phyloP scores from a whole-genome alignment of 2,797 vertebrate species.

The Ibycter americanus region DNA sequence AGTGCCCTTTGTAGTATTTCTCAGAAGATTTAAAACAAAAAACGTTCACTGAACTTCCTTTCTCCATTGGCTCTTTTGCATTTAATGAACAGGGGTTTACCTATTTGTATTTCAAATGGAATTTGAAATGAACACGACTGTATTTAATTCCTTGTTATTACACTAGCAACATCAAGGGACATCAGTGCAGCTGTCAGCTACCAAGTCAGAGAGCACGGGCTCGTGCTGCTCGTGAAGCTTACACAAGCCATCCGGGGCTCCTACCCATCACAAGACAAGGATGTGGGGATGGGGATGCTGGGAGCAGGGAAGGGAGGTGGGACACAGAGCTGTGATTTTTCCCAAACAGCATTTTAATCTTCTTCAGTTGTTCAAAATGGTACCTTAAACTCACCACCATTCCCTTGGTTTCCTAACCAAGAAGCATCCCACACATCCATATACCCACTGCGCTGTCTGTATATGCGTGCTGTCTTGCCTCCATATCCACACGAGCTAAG shows the following conservation, averaged over 20 bases:
- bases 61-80: not conserved
- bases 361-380: not conserved
- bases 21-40: not conserved
- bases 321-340: not conserved
- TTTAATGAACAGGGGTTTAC: not conserved
- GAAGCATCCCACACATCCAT: not conserved
- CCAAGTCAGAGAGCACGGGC: not conserved
- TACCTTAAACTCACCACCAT: not conserved
- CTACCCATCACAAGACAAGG: not conserved
- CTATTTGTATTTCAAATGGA: slow-evolving; percentile 36
- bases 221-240: fast-evolving
- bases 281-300: not conserved
- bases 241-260: not conserved
- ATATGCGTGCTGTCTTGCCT: not conserved
- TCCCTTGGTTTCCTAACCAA: not conserved
- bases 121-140: not conserved
- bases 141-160: not conserved
- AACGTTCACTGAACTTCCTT: not conserved
- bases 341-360: not conserved
- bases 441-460: not conserved
- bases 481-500: not conserved
- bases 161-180: not conserved
- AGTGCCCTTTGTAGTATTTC: not conserved
- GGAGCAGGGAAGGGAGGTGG: not conserved
- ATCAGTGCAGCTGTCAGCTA: not conserved